These are phyloP conservation scores for Chiloscyllium plagiosum DNA, from an alignment of 2,113 vertebrate genomes.

Conservation along the genomic window DNA sequence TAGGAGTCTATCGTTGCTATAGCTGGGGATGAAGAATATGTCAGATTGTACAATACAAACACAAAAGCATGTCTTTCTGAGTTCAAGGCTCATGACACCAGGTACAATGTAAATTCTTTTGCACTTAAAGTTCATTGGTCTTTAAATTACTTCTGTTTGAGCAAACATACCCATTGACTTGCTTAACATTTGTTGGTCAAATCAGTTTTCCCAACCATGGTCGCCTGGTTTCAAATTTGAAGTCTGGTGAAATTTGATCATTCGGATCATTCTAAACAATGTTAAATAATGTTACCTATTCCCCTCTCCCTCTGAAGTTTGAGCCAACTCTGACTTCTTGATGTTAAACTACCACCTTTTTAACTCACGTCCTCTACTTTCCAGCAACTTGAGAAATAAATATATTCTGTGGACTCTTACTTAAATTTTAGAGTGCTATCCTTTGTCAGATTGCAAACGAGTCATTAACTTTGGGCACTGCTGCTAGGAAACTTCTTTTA, in stretches of 20 bases:
- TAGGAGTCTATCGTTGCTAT: constrained; percentile 77
- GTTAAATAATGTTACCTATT: not conserved
- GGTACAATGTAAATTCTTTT: constrained; percentile 55
- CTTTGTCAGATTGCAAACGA: not conserved
- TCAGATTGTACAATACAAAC: constrained; percentile 69
- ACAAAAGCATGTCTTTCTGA: constrained; percentile 70
- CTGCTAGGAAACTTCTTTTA: not conserved
- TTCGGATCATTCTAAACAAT: not conserved
- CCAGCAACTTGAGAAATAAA: not conserved
- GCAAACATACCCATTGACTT: not conserved
- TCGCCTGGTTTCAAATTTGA: not conserved
- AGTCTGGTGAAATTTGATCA: not conserved
- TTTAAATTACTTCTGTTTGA: not conserved
- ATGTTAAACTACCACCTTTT: not conserved
- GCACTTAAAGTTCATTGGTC: not conserved
- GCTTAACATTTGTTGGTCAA: not conserved
- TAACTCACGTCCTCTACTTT: not conserved
- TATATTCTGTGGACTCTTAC: too few relatives aligned
- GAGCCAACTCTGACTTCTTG: not conserved
- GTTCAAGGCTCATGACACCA: constrained; percentile 90
- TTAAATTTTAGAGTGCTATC: not conserved
- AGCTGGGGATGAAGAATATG: constrained; percentile 76
- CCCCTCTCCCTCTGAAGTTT: not conserved
- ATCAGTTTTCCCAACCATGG: not conserved
- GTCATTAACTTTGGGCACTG: not conserved